Base-by-base conservation (phyloP, 30 jellyfish, hydroid and myxozoan species). In the Sanderia malayensis region DNA sequence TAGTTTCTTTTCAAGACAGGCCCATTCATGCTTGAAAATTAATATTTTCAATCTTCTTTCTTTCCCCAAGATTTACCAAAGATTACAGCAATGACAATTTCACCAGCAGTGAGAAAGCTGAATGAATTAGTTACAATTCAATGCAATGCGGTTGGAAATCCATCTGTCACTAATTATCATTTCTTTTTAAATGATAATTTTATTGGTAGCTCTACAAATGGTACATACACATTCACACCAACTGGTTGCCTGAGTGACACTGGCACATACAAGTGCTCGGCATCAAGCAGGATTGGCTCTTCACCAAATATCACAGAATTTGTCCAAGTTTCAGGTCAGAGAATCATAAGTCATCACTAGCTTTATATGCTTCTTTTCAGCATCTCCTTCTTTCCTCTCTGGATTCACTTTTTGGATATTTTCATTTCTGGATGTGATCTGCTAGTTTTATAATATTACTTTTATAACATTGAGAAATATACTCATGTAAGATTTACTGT, bases 251-350 rank as follows among this genome's bases (percentile, higher is more conserved):
- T 4, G 64, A 8, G 18, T 11, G 8, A 4, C 64, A 49, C 27
- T 49, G 64, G 64, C 27, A 19, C 3, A 2, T 49, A 49, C 24
- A 49, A 49, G 24, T 49, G 64, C 64, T 49, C 64, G 18, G 64
- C 64, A 49, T 9, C 64, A 2, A 49, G 18, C 18, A 19, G 25
- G 6, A 18, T 49, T 18, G 64, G 64, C 25, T 2, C 23, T 4
- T 49, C 64, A 49, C 11, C 11, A 4, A 49, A 49, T 49, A 18
- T 3, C 8, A 49, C 64, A 24, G 7, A 49, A 19, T 4, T 2
- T 49, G 27, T 49, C 18, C 25, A 2, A 4, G 64, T 49, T 3
- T 4, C 64, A 49, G 64, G 64, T 49, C 3, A 49, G 64, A n/a
- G n/a, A n/a, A n/a, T n/a, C n/a, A n/a, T n/a, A n/a, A n/a, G n/a